Base-by-base conservation (phyloP, 2,888 invertebrate genomes). In the Steinernema scapterisci region DNA sequence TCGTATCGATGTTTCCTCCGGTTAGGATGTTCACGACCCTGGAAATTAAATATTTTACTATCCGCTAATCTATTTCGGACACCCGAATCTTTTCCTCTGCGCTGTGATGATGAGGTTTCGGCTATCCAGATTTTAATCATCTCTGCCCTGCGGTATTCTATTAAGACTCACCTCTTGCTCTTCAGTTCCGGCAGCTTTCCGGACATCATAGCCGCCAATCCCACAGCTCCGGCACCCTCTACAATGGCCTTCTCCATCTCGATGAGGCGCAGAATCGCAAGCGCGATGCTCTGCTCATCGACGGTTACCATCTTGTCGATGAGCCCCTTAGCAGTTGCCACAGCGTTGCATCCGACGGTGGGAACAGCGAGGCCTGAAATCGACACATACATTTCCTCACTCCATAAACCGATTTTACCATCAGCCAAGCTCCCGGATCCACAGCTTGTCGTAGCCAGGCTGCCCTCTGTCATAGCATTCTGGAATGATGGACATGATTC, bases 301-400 rank as follows among this genome's bases (percentile, higher is more conserved):
- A 84, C 82, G 48, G 78, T 74, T 13, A 84, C 75, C 38, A 83
- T 75, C 21, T 81, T 56, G 87, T 95, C 95, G 23, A 94, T 91
- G 7, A 92, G 89, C 0, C 91, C 89, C 80, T 91, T 89, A 3
- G 92, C 92, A 0, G 93, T 94, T 52, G 89, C 91, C 87, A 91
- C 94, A 0, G 94, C 93, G 89, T 95, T 95, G 82, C 92, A 92
- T 0, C 95, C 95, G 7, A 94, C 93, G 52, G 92, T 91, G 0
- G 94, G 93, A 0, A 95, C 94, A 0, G 94, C 93, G 74, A 95
- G 89, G n/a, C n/a, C n/a, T n/a, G n/a, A n/a, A n/a, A n/a, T n/a
- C n/a, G n/a, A n/a, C n/a, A n/a, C n/a, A n/a, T n/a, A n/a, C n/a
- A n/a, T n/a, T n/a, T n/a, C n/a, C n/a, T n/a, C n/a, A n/a, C n/a